A percentile compares a stretch with the other conserved stretches of the same genome.
phyloP scores from a whole-genome alignment of 2,797 vertebrate genomes.

The Acrossocheilus fasciatus region DNA sequence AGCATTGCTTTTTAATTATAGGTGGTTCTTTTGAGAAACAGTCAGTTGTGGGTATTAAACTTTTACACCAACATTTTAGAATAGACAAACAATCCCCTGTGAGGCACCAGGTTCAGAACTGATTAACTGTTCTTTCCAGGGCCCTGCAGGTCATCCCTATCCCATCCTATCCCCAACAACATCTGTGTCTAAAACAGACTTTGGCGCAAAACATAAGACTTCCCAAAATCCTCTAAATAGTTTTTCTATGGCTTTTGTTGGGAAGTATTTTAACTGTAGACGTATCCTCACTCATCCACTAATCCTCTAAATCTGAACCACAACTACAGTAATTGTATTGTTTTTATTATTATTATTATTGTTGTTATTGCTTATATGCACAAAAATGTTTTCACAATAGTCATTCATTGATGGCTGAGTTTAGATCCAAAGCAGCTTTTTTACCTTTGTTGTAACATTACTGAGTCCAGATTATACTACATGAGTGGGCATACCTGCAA shows the following conservation, averaged over 20 bases:
- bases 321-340: background rate
- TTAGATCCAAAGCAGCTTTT: background rate
- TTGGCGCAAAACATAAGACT: background rate
- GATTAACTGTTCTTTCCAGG: slow-evolving; percentile 1
- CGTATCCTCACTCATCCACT: background rate
- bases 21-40: background rate
- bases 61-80: slow-evolving; percentile 12
- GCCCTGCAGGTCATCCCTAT: background rate
- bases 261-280: background rate
- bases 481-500: too few species aligned
- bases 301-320: background rate
- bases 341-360: background rate
- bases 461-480: background rate
- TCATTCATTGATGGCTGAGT: too few species aligned
- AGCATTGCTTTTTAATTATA: slow-evolving; percentile 2
- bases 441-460: background rate
- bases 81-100: background rate
- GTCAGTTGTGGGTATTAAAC: background rate
- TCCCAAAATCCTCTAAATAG: background rate
- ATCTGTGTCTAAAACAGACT: slow-evolving; percentile 3
- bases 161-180: background rate
- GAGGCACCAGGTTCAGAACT: background rate
- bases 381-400: background rate
- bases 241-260: background rate
- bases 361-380: background rate